Evolutionary conservation across 2,113 vertebrate genomes (phyloP).

Genomic region (Ellobius talpinus): DNA sequence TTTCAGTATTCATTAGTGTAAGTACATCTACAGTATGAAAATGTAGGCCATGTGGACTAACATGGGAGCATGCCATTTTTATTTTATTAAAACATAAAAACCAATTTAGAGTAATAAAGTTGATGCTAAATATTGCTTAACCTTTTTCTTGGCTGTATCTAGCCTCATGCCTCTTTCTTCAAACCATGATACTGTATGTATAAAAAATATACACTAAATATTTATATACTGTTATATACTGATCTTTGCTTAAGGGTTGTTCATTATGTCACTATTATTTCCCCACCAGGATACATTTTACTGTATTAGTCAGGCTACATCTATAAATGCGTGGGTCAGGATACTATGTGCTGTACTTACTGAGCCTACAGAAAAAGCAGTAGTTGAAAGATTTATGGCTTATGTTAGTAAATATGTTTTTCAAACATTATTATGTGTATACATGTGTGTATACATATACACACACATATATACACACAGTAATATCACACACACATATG

Average conservation of each 20-base stretch:
- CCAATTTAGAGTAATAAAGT: neutral
- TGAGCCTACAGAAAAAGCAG: slow-evolving; percentile 11
- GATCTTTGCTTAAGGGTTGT: slow-evolving; percentile 26
- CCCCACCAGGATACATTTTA: slow-evolving; percentile 24
- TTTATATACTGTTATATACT: neutral
- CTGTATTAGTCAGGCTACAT: slow-evolving; percentile 25
- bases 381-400: slow-evolving; percentile 5
- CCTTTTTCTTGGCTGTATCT: neutral
- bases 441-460: no score
- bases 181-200: slow-evolving; percentile 17
- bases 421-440: neutral
- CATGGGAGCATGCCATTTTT: neutral
- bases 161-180: neutral
- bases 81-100: slow-evolving; percentile 35
- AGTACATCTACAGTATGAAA: slow-evolving; percentile 22
- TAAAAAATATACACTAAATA: neutral
- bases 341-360: neutral
- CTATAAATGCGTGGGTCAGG: neutral
- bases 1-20: neutral
- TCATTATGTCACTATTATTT: slow-evolving; percentile 29
- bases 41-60: neutral
- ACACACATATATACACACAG: neutral
- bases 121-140: neutral
- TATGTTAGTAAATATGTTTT: slow-evolving; percentile 8
- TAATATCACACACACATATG: neutral